phyloP scores from a whole-genome alignment of 2,113 vertebrate genomes.

The Macaca mulatta region DNA sequence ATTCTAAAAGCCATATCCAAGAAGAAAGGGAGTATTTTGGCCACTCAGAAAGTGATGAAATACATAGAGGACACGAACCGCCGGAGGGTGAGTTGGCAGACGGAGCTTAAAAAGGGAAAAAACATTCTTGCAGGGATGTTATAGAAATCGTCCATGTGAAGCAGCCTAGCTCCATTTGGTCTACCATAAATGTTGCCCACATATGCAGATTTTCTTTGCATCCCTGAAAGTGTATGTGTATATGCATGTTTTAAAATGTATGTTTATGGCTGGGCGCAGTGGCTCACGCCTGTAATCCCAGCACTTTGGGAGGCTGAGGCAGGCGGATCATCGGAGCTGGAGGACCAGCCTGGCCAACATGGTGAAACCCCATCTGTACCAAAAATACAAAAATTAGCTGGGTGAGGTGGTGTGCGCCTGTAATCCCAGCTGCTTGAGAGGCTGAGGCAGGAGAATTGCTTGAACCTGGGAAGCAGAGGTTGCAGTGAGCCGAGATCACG shows the following conservation, averaged over 20 bases:
- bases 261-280: neutral
- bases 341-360: too few species aligned
- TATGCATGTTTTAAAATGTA: neutral
- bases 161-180: neutral
- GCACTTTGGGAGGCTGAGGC: too few species aligned
- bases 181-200: neutral
- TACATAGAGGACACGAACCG: constrained; percentile 85
- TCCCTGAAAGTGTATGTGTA: neutral
- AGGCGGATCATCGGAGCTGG: too few species aligned
- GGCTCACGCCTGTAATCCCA: too few species aligned
- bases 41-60: constrained; percentile 83
- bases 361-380: too few species aligned
- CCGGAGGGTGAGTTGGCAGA: constrained; percentile 80
- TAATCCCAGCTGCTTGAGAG: too few species aligned
- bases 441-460: too few species aligned
- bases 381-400: too few species aligned
- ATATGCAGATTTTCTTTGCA: neutral
- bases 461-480: too few species aligned
- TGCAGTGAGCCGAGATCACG: too few species aligned
- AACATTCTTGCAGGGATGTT: rapidly evolving
- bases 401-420: too few species aligned
- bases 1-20: constrained; percentile 78
- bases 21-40: constrained; percentile 81
- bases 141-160: rapidly evolving
- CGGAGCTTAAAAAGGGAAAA: neutral